Evolutionary conservation across 2,113 vertebrate genomes (phyloP), one percentile per base, ranked within the genome.

Genomic region (Corythoichthys intestinalis): DNA sequence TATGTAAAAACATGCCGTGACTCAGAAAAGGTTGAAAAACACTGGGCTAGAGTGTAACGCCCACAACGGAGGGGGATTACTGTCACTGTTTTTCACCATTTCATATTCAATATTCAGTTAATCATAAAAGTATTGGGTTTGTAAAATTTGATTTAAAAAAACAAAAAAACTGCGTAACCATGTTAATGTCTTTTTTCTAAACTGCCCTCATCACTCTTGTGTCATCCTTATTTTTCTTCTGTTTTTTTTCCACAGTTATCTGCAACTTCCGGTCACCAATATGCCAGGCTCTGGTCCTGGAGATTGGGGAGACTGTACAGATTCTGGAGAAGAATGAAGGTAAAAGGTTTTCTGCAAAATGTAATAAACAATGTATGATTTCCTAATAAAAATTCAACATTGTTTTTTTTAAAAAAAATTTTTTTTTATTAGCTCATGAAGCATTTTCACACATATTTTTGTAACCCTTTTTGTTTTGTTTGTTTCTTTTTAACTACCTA

Each of bases 291-390:
- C 92, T 98, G 86, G 91, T 95, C 65, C 92, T 98, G 92, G 96
- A 98, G 92, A 94, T 98, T 71, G 96, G 96, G 90, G 96, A 98
- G 89, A 98, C 95, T 8, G 96, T 98, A 20, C 96, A 98, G 90
- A 98, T 98, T 86, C 88, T 98, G 86, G 96, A 98, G 91, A 98
- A 96, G 90, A 96, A 94, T 90, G 96, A 98, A 92, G 96, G 96
- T 98, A 89, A 89, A 57, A 20, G 1, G 20, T 64, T 2, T 47
- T 12, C 9, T 11, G 4, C 7, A 50, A 1, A 3, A 11, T 28
- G 8, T 65, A 3, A 4, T 60, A 7, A 65, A 47, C 52, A 53
- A 44, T 7, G 41, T 44, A 44, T 44, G 4, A 5, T 7, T 41
- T 41, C 41, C 41, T 44, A 6, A 44, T 7, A 44, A 44, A 44